Evolutionary conservation across 37 sponge, comb jelly and placozoan species (phyloP).

Genomic region (Beroe forskalii): DNA sequence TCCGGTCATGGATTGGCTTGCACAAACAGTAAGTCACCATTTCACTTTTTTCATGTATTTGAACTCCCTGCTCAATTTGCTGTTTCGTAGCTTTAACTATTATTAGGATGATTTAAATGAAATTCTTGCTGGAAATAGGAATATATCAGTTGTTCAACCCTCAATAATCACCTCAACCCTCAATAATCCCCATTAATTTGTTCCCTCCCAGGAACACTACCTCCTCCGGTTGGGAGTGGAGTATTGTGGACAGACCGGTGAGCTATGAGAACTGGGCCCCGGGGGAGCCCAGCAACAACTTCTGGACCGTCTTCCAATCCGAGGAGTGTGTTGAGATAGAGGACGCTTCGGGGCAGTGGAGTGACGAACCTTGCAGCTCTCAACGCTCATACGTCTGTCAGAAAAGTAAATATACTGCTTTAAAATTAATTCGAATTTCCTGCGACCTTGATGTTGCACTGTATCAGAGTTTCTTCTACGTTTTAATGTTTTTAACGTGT

Average conservation of each 20-base stretch:
- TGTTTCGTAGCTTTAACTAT: no score
- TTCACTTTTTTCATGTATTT: no score
- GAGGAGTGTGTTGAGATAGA: slow-evolving; percentile 52
- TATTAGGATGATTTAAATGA: no score
- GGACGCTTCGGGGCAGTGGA: slow-evolving; percentile 60
- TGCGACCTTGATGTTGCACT: no score
- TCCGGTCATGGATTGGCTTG: slow-evolving; percentile 44
- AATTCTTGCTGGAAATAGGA: no score
- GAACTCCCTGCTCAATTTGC: no score
- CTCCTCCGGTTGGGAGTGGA: slow-evolving; percentile 3
- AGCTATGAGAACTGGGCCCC: slow-evolving; percentile 34
- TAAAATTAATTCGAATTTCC: no score
- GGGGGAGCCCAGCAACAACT: slow-evolving; percentile 27
- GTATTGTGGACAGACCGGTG: background rate
- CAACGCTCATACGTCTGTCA: slow-evolving; percentile 49
- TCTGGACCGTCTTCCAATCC: background rate
- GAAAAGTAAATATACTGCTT: slow-evolving; percentile 47
- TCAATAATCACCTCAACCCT: no score
- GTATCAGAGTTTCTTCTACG: no score
- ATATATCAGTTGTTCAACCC: no score
- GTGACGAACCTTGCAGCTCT: slow-evolving; percentile 20
- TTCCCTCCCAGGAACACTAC: slow-evolving; percentile 53
- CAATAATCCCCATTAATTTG: no score
- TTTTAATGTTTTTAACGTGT: no score
- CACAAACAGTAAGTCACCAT: slow-evolving; percentile 10